These are phyloP conservation scores for Eutrigla gurnardus DNA, from an alignment of 2,797 vertebrate genomes.

Conservation along the genomic window DNA sequence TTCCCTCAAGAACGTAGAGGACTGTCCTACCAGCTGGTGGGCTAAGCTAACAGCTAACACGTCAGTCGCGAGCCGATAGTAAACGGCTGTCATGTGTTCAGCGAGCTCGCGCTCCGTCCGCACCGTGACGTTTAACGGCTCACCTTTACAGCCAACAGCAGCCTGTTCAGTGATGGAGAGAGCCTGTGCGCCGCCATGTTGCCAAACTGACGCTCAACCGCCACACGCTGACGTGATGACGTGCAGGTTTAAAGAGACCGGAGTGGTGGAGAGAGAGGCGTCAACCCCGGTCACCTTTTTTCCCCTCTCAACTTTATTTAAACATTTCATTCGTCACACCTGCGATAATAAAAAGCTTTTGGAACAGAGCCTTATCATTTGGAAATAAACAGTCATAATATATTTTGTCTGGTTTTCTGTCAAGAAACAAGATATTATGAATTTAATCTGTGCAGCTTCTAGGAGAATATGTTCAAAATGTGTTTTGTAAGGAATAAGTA, in stretches of 20 bases:
- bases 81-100: not conserved
- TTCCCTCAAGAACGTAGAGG: not conserved
- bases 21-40: not conserved
- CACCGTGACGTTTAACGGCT: constrained; percentile 40
- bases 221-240: constrained; percentile 40
- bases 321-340: not conserved
- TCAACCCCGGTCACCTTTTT: not conserved
- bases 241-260: not conserved
- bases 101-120: not conserved
- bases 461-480: not conserved
- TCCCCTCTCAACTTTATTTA: constrained; percentile 28
- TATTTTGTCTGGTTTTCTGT: not conserved
- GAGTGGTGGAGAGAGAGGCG: constrained; percentile 43
- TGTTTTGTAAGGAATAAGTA: not conserved
- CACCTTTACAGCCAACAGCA: constrained; percentile 78
- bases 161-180: constrained; percentile 65
- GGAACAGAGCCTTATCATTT: no score
- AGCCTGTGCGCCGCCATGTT: constrained; percentile 80
- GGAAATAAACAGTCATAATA: not conserved
- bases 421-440: not conserved
- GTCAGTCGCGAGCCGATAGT: no score
- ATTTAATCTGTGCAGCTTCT: not conserved
- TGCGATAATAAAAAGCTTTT: not conserved
- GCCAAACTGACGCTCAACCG: constrained; percentile 10
- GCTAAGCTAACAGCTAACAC: no score